Evolutionary conservation across 2,113 vertebrate genomes (phyloP).

Genomic region (Eulemur macaco): DNA sequence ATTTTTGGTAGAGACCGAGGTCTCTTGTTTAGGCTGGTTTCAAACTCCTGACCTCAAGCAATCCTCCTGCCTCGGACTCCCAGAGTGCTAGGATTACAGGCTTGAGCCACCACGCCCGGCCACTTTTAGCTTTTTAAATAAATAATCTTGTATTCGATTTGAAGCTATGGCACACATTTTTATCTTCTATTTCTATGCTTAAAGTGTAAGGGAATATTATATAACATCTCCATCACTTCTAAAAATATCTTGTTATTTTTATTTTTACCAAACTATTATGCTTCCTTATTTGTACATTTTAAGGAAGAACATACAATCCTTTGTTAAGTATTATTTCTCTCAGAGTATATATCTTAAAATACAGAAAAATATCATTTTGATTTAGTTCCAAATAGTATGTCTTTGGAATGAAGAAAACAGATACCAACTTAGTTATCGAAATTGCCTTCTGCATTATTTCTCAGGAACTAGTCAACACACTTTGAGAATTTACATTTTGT

Average conservation of each 20-base stretch:
- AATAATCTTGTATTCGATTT: slow-evolving; percentile 36
- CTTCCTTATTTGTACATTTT: slow-evolving; percentile 19
- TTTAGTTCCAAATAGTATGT: not conserved
- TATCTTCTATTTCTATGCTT: not conserved
- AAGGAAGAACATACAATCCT: not conserved
- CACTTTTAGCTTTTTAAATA: slow-evolving; percentile 21
- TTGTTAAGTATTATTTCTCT: slow-evolving; percentile 43
- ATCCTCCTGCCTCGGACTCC: too few relatives aligned
- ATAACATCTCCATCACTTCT: not conserved
- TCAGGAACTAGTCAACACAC: not conserved
- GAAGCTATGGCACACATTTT: slow-evolving; percentile 17
- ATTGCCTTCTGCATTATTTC: not conserved
- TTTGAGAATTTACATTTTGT: slow-evolving; percentile 46
- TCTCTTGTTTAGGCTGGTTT: too few relatives aligned
- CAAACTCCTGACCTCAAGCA: too few relatives aligned
- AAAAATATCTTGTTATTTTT: not conserved
- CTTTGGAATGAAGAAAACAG: slow-evolving; percentile 15
- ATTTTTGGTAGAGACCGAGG: too few relatives aligned
- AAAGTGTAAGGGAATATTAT: slow-evolving; percentile 34
- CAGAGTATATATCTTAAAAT: slow-evolving; percentile 32
- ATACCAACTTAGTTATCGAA: not conserved
- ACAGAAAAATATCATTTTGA: slow-evolving; percentile 9
- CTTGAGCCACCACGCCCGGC: too few relatives aligned
- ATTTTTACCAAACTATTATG: not conserved
- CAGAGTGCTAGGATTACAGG: too few relatives aligned